These are phyloP conservation scores for Geopemphigus sp. DNA, from an alignment of 1,140 invertebrate species.

Conservation along the genomic window DNA sequence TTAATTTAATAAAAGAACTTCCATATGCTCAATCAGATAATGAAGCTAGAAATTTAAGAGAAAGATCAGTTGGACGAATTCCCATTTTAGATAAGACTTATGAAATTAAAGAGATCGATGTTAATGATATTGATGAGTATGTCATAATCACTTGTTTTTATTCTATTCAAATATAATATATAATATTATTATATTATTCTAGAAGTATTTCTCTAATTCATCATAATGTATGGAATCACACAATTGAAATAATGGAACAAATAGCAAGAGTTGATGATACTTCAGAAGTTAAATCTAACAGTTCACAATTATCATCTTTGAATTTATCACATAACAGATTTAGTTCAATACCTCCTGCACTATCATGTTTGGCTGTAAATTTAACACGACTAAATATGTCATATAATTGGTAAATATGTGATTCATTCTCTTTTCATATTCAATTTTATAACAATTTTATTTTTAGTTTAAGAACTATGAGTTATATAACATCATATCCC, in stretches of 20 bases:
- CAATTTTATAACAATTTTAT: neutral
- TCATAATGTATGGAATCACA: conserved; percentile 72
- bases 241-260: conserved; percentile 69
- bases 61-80: conserved; percentile 53
- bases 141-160: neutral
- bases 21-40: conserved; percentile 60
- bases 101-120: conserved; percentile 36
- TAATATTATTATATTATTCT: conserved; percentile 9
- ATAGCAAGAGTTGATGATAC: conserved; percentile 58
- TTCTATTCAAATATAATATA: neutral
- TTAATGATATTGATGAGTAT: conserved; percentile 33
- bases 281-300: conserved; percentile 52
- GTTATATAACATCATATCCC: conserved; percentile 86
- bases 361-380: conserved; percentile 84
- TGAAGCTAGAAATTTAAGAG: conserved; percentile 49
- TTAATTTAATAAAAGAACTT: conserved; percentile 84
- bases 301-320: conserved; percentile 68
- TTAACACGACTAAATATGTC: conserved; percentile 86
- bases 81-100: conserved; percentile 52
- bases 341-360: conserved; percentile 75
- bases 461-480: conserved; percentile 63
- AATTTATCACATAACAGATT: conserved; percentile 92
- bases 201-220: conserved; percentile 54
- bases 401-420: conserved; percentile 67
- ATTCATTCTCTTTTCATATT: conserved; percentile 17